Conservation (phyloP, 2,888 invertebrate species). For the Phortica okadai region DNA sequence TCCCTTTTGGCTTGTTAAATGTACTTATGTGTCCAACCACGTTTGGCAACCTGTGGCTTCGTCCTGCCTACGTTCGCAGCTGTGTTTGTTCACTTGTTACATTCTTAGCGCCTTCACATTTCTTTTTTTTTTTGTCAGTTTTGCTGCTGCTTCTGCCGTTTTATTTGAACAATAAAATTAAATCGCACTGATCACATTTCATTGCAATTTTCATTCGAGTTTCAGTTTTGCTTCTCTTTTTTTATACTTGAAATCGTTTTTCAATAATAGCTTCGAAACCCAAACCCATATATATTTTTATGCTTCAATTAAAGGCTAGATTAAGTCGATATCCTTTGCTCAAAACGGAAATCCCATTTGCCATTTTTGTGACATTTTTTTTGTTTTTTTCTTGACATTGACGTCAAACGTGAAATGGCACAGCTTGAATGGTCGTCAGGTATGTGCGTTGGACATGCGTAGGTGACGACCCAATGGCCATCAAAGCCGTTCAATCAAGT, state of each 20-base stretch:
- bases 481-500: background rate
- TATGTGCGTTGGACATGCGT: background rate
- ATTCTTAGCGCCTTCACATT: background rate
- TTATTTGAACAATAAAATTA: background rate
- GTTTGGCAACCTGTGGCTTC: slow-evolving; percentile 28
- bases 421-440: background rate
- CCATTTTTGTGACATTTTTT: background rate
- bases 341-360: slow-evolving; percentile 6
- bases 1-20: slow-evolving; percentile 8
- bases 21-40: background rate
- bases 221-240: background rate
- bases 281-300: slow-evolving; percentile 7
- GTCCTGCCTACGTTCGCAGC: background rate
- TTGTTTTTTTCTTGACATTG: background rate
- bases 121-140: background rate
- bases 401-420: slow-evolving; percentile 4
- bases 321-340: slow-evolving; percentile 1
- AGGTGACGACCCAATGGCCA: background rate
- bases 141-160: background rate
- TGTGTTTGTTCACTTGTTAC: background rate
- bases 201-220: background rate
- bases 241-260: slow-evolving; percentile 8
- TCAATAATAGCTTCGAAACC: slow-evolving; percentile 4
- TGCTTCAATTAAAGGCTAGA: background rate
- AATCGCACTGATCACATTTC: slow-evolving; percentile 10